A percentile compares a stretch with the other conserved stretches of the same genome.
These are phyloP conservation scores for Asbolus verrucosus DNA, from an alignment of 1,140 invertebrate species.

Conservation along the genomic window DNA sequence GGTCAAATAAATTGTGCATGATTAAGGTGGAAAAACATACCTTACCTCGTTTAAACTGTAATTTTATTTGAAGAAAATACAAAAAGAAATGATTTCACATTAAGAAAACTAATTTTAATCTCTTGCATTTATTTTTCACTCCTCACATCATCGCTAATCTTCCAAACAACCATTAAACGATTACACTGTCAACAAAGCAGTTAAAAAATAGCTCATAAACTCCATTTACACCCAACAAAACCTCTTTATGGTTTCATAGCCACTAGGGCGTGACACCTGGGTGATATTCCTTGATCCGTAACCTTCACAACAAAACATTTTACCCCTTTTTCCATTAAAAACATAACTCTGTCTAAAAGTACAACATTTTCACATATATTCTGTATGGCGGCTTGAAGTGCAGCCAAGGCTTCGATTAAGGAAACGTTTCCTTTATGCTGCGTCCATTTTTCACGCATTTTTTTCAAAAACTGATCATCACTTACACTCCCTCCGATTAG, in stretches of 20 bases:
- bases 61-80: neutral
- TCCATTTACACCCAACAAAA: neutral
- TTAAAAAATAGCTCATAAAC: neutral
- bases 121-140: slow-evolving; percentile 1
- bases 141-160: neutral
- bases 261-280: slow-evolving; percentile 71
- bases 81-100: slow-evolving; percentile 6
- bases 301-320: slow-evolving; percentile 69
- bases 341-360: slow-evolving; percentile 74
- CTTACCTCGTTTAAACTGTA: neutral
- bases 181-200: neutral
- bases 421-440: slow-evolving; percentile 53
- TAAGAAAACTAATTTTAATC: slow-evolving; percentile 26
- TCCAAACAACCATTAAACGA: neutral
- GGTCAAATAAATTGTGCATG: too few species aligned
- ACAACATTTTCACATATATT: slow-evolving; percentile 76
- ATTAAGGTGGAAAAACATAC: slow-evolving; percentile 5
- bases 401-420: slow-evolving; percentile 61
- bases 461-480: slow-evolving; percentile 47
- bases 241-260: slow-evolving; percentile 18
- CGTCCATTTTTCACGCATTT: slow-evolving; percentile 59
- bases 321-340: slow-evolving; percentile 70
- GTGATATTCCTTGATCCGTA: slow-evolving; percentile 70
- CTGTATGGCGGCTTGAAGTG: slow-evolving; percentile 66
- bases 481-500: slow-evolving; percentile 49